Conservation (phyloP, 2,113 vertebrate genomes). For the Sciurus niger region DNA sequence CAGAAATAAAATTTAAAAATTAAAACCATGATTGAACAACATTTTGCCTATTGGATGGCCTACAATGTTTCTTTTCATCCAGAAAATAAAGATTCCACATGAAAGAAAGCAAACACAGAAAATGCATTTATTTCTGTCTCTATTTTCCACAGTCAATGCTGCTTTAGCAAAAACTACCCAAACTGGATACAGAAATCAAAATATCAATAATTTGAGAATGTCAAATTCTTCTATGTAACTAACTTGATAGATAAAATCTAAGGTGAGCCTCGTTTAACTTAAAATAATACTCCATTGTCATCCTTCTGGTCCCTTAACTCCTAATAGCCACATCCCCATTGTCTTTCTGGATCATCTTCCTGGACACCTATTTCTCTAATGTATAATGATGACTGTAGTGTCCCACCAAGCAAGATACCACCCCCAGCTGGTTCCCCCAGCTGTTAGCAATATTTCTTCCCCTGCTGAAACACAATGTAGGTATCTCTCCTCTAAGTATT, state of each 20-base stretch:
- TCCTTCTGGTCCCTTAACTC: background rate
- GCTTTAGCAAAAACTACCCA: conserved; percentile 12
- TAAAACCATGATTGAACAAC: conserved; percentile 45
- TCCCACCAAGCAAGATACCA: background rate
- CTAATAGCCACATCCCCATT: background rate
- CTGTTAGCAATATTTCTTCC: background rate
- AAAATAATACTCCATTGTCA: background rate
- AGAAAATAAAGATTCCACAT: conserved; percentile 58
- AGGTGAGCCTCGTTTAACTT: background rate
- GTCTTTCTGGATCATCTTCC: background rate
- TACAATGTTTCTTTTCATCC: conserved; percentile 20
- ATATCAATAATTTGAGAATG: conserved; percentile 13
- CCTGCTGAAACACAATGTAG: background rate
- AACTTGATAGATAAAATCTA: background rate
- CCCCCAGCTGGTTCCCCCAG: background rate
- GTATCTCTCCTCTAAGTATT: background rate
- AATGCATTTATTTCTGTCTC: background rate
- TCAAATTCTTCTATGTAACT: conserved; percentile 15
- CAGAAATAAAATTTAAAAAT: background rate
- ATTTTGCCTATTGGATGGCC: background rate
- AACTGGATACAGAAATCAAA: background rate
- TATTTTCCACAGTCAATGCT: background rate
- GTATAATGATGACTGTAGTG: background rate
- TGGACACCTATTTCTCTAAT: background rate
- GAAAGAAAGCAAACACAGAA: conserved; percentile 48